A percentile compares a stretch with the other conserved stretches of the same genome.
These are phyloP conservation scores for Trachops cirrhosus DNA, from an alignment of 2,797 vertebrate genomes.

Conservation along the genomic window DNA sequence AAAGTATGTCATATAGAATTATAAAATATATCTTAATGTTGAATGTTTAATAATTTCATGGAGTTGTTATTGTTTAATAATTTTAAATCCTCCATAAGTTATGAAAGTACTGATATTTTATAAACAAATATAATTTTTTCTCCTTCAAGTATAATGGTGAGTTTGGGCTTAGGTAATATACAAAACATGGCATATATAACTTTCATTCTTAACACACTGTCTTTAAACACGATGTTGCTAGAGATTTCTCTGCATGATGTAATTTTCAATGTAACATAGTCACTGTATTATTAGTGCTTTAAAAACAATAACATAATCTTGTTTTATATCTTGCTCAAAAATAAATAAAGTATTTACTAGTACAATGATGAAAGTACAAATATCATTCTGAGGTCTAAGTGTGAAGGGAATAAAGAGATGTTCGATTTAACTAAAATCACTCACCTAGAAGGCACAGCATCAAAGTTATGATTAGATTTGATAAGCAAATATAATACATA, in stretches of 20 bases:
- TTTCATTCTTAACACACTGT: neutral
- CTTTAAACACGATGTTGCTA: neutral
- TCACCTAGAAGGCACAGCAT: neutral
- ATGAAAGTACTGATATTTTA: neutral
- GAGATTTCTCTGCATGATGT: neutral
- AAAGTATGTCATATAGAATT: neutral
- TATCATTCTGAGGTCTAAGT: neutral
- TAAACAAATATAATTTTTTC: neutral
- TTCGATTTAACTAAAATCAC: constrained; percentile 18
- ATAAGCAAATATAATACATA: constrained; percentile 12
- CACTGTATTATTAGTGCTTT: constrained; percentile 6
- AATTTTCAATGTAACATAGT: constrained; percentile 5
- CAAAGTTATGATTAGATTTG: neutral
- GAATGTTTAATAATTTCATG: neutral
- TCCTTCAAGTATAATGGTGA: neutral
- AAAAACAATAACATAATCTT: neutral
- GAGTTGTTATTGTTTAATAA: neutral
- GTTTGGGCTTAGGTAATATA: neutral
- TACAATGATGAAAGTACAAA: neutral
- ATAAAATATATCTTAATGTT: neutral
- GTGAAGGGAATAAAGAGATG: constrained; percentile 26
- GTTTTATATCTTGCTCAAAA: neutral
- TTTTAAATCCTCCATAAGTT: neutral
- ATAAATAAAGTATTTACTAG: neutral
- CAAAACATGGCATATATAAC: neutral